phyloP scores from a whole-genome alignment of 2,113 vertebrate genomes.

The Notarius lentiginosus region DNA sequence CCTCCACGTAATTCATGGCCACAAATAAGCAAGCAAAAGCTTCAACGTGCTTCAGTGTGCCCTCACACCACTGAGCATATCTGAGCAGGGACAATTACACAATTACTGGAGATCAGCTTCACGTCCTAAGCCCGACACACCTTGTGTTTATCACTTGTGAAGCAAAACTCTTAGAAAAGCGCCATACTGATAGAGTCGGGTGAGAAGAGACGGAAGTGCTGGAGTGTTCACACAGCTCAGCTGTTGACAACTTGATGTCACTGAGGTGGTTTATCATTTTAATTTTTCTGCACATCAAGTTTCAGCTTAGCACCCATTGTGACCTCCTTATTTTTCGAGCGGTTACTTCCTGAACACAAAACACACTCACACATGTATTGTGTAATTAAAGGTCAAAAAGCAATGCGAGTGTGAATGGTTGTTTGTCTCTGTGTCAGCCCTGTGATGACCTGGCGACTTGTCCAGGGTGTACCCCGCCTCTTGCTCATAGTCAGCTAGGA shows the following conservation, averaged over 20 bases:
- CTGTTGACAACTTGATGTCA: not conserved
- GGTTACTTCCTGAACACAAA: slow-evolving; percentile 42
- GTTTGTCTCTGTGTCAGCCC: too few relatives aligned
- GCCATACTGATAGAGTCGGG: not conserved
- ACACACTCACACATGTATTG: not conserved
- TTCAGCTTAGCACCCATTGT: slow-evolving; percentile 44
- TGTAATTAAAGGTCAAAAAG: slow-evolving; percentile 9
- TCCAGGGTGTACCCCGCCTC: too few relatives aligned
- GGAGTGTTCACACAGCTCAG: not conserved
- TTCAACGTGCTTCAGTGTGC: slow-evolving; percentile 59
- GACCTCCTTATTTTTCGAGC: slow-evolving; percentile 62
- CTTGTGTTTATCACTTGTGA: not conserved
- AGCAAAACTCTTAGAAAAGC: not conserved
- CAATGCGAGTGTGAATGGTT: too few relatives aligned
- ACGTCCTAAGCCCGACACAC: not conserved
- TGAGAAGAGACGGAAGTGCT: not conserved
- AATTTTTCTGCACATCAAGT: slow-evolving; percentile 62
- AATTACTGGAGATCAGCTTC: slow-evolving; percentile 72
- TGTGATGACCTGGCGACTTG: too few relatives aligned
- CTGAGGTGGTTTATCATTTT: slow-evolving; percentile 15
- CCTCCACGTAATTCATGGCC: slow-evolving; percentile 55
- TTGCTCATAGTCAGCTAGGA: too few relatives aligned
- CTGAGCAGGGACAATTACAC: slow-evolving; percentile 67
- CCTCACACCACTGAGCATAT: slow-evolving; percentile 62
- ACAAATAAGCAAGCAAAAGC: slow-evolving; percentile 64